A percentile compares a stretch with the other conserved stretches of the same genome.
phyloP scores from a whole-genome alignment of 2,797 vertebrate genomes.

The Synaphobranchus kaupii region DNA sequence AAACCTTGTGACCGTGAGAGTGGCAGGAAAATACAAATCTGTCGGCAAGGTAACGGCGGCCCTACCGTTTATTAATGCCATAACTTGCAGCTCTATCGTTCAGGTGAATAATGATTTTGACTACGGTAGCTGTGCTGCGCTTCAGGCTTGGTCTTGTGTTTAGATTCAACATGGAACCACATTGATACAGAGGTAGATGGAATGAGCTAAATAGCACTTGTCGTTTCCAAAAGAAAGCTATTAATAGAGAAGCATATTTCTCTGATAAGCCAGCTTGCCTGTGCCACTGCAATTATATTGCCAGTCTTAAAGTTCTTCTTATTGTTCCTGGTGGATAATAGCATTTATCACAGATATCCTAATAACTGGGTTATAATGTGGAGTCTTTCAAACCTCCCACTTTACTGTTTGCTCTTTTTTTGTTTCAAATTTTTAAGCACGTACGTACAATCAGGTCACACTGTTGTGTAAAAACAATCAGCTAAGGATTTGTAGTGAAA shows the following conservation, averaged over 20 bases:
- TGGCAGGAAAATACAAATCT: neutral
- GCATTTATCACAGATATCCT: neutral
- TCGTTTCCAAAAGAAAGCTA: conserved; percentile 3
- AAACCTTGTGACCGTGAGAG: neutral
- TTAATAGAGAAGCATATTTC: conserved; percentile 8
- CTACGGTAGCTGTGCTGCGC: no score
- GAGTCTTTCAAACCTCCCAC: neutral
- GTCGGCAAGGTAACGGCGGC: neutral
- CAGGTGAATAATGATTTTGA: neutral
- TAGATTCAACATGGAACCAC: neutral
- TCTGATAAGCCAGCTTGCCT: neutral
- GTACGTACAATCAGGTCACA: neutral
- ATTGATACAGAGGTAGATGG: neutral
- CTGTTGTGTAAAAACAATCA: neutral
- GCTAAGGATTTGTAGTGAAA: neutral
- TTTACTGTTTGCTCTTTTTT: neutral
- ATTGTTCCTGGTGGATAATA: neutral
- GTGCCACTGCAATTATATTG: neutral
- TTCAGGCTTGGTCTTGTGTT: no score
- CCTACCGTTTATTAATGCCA: neutral
- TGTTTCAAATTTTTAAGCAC: neutral
- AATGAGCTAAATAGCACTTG: neutral
- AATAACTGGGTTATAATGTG: neutral
- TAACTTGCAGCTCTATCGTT: neutral
- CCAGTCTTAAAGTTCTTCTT: neutral